Base-by-base conservation (phyloP, 2,797 vertebrate species). In the Liparis tanakae region DNA sequence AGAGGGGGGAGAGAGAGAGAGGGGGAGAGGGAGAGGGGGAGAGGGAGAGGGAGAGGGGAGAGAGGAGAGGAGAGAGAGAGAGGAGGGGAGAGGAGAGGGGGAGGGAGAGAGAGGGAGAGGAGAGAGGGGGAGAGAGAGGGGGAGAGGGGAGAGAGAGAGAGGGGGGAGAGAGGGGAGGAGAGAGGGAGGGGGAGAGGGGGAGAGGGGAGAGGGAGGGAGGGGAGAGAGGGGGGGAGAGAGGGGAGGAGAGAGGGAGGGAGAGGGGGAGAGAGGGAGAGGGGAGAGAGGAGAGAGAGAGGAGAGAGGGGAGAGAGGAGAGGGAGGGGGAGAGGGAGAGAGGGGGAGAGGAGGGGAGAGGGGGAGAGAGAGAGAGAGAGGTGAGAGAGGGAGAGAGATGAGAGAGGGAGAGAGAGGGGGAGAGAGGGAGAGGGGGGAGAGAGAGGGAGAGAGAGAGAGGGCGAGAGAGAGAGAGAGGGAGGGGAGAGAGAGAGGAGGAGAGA, bases 11-110 rank as follows among this genome's bases (percentile, higher is more conserved):
- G 81, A 88, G 83, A 67, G 54, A 92, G 51, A 93, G 80, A 88
- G 82, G n/a, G 54, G 92, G 83, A 88, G 84, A 83, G 74, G 90
- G 88, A 89, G 85, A 88, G 79, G 4, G 55, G 56, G 78, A 10
- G 58, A 53, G 25, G 92, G 81, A 88, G 83, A 67, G 54, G 92
- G 51, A 93, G 80, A 88, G 82, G n/a, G n/a, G n/a, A n/a, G n/a
- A n/a, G n/a, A n/a, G n/a, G n/a, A n/a, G n/a, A n/a, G n/a, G 54
- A 92, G 83, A 88, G 84, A 83, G 74, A 90, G 88, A 89, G 85
- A 88, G 79, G n/a, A n/a, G n/a, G n/a, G n/a, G n/a, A n/a, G n/a
- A n/a, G n/a, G n/a, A n/a, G n/a, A n/a, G n/a, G n/a, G n/a, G n/a
- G n/a, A n/a, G n/a, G n/a, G n/a, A 30, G 55, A 58, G 78, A 10